Evolutionary conservation across 2,888 invertebrate species (phyloP), one percentile per base, ranked within the genome.

Genomic region (Scaptomyza cyrtandrae): DNA sequence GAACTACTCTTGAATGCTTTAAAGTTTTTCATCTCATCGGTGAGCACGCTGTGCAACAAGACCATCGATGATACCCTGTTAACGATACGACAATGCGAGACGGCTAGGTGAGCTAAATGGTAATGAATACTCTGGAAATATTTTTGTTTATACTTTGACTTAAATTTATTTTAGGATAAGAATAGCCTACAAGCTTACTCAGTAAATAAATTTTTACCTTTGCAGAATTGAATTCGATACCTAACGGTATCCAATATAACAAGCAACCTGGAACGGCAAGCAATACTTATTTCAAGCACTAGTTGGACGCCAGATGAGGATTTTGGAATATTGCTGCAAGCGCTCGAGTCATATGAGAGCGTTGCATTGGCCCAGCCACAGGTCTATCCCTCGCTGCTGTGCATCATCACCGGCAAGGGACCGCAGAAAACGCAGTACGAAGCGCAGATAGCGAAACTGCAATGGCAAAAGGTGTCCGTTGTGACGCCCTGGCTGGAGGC

Each of bases 301-400:
- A 99, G 99, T 92, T 99, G 99, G 99, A 99, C 99, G 29, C 96
- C 96, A 68, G 98, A 99, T 94, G 98, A 99, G 93, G 98, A 99
- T 91, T 98, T 99, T 93, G 94, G 95, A 41, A 93, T 98, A 67
- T 92, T 98, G 16, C 92, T 98, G 71, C 93, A 94, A 72, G 96
- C 98, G n/a, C 93, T 98, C 55, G 94, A 96, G 93, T 96, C 94
- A 6, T 97, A 97, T 90, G 97, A 97, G 92, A 92, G 93, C 56
- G 92, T 90, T 84, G 94, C 87, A 49, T 90, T 91, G 69, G 91
- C 89, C 75, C 68, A 82, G 89, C 84, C 81, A 45, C 41, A 86
- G 3, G 71, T 80, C 0, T 92, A 95, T 69, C 97, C 98, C 0
- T 93, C 95, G 73, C 91, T 99, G 31, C 91, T 99, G n/a, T 98